Conservation (phyloP, 2,797 vertebrate genomes). For the Nannoperca australis region DNA sequence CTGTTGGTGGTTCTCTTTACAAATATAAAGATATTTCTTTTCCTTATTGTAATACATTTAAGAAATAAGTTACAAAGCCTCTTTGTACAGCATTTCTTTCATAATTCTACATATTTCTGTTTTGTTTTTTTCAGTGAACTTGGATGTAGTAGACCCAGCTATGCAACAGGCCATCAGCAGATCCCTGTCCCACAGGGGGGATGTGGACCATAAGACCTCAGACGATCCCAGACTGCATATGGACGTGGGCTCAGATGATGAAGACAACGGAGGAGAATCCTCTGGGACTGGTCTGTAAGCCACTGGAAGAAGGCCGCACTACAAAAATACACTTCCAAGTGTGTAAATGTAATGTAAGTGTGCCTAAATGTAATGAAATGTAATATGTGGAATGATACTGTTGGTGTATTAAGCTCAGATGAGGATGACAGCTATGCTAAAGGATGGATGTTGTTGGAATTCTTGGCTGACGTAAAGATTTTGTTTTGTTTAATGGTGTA, state of each 20-base stretch:
- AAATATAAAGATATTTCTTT: neutral
- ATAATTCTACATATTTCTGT: neutral
- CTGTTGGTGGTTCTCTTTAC: neutral
- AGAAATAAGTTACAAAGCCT: neutral
- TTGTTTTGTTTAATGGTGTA: neutral
- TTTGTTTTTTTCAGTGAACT: neutral
- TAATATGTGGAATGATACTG: neutral
- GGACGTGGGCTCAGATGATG: constrained; percentile 27
- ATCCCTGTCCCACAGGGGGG: neutral
- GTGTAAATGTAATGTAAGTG: too few species aligned
- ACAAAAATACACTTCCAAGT: neutral
- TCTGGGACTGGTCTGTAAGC: constrained; percentile 12
- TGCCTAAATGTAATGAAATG: too few species aligned
- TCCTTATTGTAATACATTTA: neutral
- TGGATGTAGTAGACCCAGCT: constrained; percentile 14
- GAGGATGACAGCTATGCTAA: neutral
- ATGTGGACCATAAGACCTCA: constrained; percentile 3
- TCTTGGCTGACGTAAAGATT: neutral
- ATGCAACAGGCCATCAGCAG: constrained; percentile 25
- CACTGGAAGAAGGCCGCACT: neutral
- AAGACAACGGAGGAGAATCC: constrained; percentile 40
- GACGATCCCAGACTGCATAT: neutral
- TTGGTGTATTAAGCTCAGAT: neutral
- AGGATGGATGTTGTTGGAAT: neutral
- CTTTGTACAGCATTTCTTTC: neutral